Evolutionary conservation across 2,797 vertebrate species (phyloP), one percentile per base, ranked within the genome.

Genomic region (Rhinophrynus dorsalis): DNA sequence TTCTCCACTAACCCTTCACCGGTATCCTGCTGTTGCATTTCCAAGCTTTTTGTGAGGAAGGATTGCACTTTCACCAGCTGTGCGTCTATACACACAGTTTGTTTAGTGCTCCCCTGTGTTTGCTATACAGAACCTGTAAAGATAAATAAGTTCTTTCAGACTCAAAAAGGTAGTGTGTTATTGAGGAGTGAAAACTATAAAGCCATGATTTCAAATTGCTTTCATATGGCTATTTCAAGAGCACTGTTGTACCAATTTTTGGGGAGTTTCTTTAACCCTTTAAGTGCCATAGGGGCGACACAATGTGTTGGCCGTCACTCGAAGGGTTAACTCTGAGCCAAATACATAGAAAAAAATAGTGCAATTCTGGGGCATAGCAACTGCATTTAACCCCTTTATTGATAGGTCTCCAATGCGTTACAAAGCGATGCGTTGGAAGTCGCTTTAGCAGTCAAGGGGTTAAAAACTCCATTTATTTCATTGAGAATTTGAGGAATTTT

Each of bases 31-130:
- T 73, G 70, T 50, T 60, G 45, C 32, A 60, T 67, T 73, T 67
- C 47, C 47, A 60, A 50, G 47, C 70, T 60, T 29, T 67, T 73
- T 60, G 3, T 45, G 47, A 73, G 55, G 56, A 33, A 44, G 62
- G 55, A 66, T 67, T 73, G 70, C 62, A 73, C 70, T 73, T 73
- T 73, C 70, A 45, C 70, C 70, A 73, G 62, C 70, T 73, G 70
- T 67, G 62, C 70, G 66, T 60, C 37, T 66, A 60, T 60, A 29
- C 62, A 52, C 57, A 54, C 57, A 37, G 57, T 54, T 69, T 60
- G 62, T 67, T 72, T 67, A 67, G 62, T 66, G 45, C 62, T 73
- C 70, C 62, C 70, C 70, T 45, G 70, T 67, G 70, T 54, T 66
- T 73, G 66, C 35, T 60, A 60, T 73, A 64, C 62, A 60, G 55